Evolutionary conservation across 2,113 vertebrate genomes (phyloP), one percentile per base, ranked within the genome.

Genomic region (Fulica atra): DNA sequence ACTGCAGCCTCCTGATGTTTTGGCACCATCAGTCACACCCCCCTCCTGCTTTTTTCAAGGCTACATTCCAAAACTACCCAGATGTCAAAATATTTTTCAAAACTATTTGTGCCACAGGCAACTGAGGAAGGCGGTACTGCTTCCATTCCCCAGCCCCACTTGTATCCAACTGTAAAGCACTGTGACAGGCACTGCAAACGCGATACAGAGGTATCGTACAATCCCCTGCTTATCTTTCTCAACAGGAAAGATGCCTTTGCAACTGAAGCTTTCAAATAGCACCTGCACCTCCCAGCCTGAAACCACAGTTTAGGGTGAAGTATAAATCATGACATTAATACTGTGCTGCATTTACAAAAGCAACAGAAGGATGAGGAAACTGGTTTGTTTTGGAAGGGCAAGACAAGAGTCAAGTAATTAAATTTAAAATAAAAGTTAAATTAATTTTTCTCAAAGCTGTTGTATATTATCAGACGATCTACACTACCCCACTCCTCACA

Each of bases 121-220:
- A 87, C 36, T 33, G 15, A 66, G 33, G 51, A 86, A 84, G 24
- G 13, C 48, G 71, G 20, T 29, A 54, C 7, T 15, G 42, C 38
- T 25, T 68, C 65, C 16, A 25, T 71, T 57, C 25, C 40, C 29
- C 29, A 81, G n/a, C 7, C 10, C 6, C 28, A 26, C 46, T 46
- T 76, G 23, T 7, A 71, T 61, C 18, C 0, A 1, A 78, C 74
- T 51, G 19, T 23, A 64, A 60, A 93, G 65, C 42, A 81, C 29
- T 31, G 24, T 31, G 20, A 70, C 19, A 14, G 9, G 26, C 29
- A 36, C 70, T 40, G 65, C 28, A 57, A 90, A 82, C 25, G 31
- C 1, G 19, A 44, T 21, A 69, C 0, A 0, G 16, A 65, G 18
- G 31, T 29, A 69, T 29, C 4, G 1, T 13, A 79, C 28, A 81